phyloP scores from a whole-genome alignment of 2,113 vertebrate species.

The Tupaia chinensis region DNA sequence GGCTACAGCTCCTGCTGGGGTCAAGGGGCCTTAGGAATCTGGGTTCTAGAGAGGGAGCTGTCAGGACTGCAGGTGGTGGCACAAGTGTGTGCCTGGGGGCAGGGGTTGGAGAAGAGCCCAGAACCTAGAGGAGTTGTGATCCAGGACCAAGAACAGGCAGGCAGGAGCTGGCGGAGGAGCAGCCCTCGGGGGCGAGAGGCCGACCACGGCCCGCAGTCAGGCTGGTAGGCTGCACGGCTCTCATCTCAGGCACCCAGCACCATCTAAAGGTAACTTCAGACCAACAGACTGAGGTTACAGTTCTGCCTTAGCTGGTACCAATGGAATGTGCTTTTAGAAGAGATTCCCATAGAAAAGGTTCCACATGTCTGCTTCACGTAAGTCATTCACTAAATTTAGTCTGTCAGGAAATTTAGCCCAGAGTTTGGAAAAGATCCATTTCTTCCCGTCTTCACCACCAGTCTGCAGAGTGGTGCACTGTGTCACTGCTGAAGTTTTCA shows the following conservation, averaged over 20 bases:
- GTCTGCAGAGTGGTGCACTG: accelerated
- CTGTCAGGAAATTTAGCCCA: neutral
- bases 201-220: neutral
- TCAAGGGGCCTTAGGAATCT: too few species aligned
- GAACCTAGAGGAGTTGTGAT: too few species aligned
- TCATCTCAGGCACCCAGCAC: neutral
- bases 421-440: neutral
- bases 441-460: too few species aligned
- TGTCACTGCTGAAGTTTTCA: neutral
- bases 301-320: neutral
- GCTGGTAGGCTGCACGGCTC: accelerated
- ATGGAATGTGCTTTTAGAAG: too few species aligned
- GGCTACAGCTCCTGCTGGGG: too few species aligned
- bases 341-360: neutral
- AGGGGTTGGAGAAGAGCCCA: too few species aligned
- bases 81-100: too few species aligned
- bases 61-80: too few species aligned
- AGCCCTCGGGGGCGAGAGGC: neutral
- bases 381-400: neutral
- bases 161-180: too few species aligned
- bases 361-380: accelerated
- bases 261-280: neutral
- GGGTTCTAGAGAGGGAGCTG: too few species aligned
- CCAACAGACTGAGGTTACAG: neutral
- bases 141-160: too few species aligned